Conservation (phyloP, 2,797 vertebrate species). For the Tarsius wallacei region DNA sequence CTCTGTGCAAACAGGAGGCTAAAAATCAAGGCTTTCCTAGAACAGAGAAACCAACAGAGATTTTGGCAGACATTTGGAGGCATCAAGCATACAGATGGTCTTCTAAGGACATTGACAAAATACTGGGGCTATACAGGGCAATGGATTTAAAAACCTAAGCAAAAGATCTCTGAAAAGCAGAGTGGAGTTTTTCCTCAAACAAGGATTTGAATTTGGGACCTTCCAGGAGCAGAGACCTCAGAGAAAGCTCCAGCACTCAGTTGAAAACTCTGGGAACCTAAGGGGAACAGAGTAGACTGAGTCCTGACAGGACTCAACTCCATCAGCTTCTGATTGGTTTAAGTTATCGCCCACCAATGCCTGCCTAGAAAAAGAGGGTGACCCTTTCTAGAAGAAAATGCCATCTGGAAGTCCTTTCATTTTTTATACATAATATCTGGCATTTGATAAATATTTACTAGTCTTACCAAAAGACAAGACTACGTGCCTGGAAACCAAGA, state of each 20-base stretch:
- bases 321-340: background rate
- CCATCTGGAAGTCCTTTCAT: background rate
- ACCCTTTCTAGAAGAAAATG: background rate
- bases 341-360: background rate
- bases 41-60: background rate
- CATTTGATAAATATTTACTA: slow-evolving; percentile 13
- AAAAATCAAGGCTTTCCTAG: background rate
- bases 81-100: background rate
- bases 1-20: background rate
- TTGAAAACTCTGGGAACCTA: background rate
- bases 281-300: background rate
- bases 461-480: background rate
- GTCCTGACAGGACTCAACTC: background rate
- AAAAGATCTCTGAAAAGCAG: background rate
- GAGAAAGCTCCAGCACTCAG: background rate
- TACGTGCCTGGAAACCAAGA: background rate
- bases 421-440: background rate
- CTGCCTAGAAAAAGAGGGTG: background rate
- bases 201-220: background rate
- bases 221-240: background rate
- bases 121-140: background rate
- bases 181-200: background rate
- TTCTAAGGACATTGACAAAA: background rate
- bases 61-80: background rate
- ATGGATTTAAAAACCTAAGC: background rate